Evolutionary conservation across 1,140 invertebrate species (phyloP), one percentile per base, ranked within the genome.

Genomic region (Bombyx mandarina): DNA sequence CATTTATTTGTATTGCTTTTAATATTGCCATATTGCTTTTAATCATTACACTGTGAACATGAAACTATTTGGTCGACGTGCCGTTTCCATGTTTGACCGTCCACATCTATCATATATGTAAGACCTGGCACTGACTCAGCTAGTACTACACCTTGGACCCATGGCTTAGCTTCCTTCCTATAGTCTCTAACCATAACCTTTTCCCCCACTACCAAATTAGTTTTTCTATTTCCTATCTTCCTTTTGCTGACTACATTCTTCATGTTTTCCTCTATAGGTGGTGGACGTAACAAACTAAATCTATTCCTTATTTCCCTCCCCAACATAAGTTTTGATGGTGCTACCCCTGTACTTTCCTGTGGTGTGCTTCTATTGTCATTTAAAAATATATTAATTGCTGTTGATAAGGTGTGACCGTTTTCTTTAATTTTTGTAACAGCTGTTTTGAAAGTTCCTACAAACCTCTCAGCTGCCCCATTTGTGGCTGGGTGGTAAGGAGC

Each of bases 401-500:
- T 56, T 35, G 54, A 49, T n/a, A 53, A 10, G 61, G 57, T 12
- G 55, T 58, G 8, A 54, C 59, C 53, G 78, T 73, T 69, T 62
- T 67, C 45, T 12, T 43, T 26, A 69, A 65, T 67, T 72, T 77
- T 57, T 63, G 51, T 58, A 7, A 66, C 26, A 56, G 53, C 45
- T 47, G 54, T 57, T 65, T 78, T 80, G 55, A 81, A 72, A 18
- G 65, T 70, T 57, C 67, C 69, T 1, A 77, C 67, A 57, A 73
- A 67, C 22, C 77, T 68, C 60, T 80, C 74, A 0, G 77, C 75
- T 8, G 67, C 65, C 0, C 76, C 76, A 58, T 81, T 79, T n/a
- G 73, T 76, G 1, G 76, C 69, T 44, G 77, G 77, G 54, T 82
- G 67, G n/a, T 69, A 61, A 3, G 75, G 73, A 12, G 76, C 60